phyloP scores from a whole-genome alignment of 2,797 vertebrate species.

The Syndactyla subalaris region DNA sequence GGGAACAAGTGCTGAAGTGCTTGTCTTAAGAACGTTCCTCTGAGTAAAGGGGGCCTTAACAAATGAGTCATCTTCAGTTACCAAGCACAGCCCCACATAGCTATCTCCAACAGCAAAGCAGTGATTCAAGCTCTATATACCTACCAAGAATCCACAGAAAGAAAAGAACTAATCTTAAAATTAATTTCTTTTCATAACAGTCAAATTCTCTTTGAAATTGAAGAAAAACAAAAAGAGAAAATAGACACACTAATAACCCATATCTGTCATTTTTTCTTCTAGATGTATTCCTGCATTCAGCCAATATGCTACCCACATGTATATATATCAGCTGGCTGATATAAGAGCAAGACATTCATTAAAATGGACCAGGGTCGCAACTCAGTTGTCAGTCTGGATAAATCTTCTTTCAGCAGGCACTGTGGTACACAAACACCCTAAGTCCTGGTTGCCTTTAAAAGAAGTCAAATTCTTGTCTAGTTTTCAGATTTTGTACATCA shows the following conservation, averaged over 20 bases:
- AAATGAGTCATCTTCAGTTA: not conserved
- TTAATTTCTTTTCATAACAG: not conserved
- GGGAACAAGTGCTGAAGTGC: not conserved
- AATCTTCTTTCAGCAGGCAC: not conserved
- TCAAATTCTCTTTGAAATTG: not conserved
- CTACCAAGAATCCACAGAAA: not conserved
- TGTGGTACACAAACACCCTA: not conserved
- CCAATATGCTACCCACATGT: no score
- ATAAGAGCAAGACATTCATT: not conserved
- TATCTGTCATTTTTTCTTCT: not conserved
- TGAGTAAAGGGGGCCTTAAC: not conserved
- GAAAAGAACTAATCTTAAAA: not conserved
- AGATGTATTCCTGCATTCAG: not conserved
- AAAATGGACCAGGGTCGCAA: not conserved
- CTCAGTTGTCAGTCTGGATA: not conserved
- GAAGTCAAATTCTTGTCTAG: not conserved
- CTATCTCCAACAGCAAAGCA: not conserved
- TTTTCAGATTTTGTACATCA: not conserved
- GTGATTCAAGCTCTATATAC: not conserved
- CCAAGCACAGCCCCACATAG: accelerated
- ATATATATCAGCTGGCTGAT: not conserved
- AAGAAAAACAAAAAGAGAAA: not conserved
- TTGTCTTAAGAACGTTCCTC: not conserved
- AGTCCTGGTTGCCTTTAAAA: not conserved
- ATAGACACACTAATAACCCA: not conserved